Evolutionary conservation across 2,113 vertebrate genomes (phyloP).

Genomic region (Apodemus sylvaticus): DNA sequence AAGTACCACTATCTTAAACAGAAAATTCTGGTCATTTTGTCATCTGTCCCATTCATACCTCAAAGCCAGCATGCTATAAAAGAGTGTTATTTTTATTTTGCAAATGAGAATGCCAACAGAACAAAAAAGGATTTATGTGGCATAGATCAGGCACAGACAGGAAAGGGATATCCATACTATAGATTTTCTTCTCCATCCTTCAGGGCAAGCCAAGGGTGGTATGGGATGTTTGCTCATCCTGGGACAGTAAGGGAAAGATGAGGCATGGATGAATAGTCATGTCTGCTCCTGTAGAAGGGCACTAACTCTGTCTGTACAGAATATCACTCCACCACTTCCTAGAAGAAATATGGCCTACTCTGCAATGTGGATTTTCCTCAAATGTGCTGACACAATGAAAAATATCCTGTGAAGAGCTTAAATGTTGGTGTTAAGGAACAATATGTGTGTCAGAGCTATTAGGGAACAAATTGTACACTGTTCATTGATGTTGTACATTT

Average conservation of each 20-base stretch:
- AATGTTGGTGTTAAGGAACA: constrained; percentile 44
- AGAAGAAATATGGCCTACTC: constrained; percentile 38
- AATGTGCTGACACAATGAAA: constrained; percentile 50
- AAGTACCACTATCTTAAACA: accelerated
- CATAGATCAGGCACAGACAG: not conserved
- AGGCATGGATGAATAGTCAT: not conserved
- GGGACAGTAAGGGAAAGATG: not conserved
- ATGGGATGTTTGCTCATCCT: accelerated
- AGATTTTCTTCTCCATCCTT: not conserved
- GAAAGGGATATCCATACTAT: no score
- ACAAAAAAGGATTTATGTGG: not conserved
- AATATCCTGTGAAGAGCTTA: constrained; percentile 49
- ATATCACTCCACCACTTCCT: not conserved
- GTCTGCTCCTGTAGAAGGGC: not conserved
- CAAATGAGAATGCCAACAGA: not conserved
- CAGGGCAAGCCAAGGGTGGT: accelerated
- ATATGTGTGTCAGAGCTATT: constrained; percentile 38
- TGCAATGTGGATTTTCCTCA: constrained; percentile 32
- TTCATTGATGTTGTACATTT: not conserved
- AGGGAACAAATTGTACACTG: constrained; percentile 4
- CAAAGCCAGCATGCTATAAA: not conserved
- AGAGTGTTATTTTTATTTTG: not conserved
- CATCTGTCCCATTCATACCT: not conserved
- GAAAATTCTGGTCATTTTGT: not conserved
- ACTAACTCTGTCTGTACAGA: not conserved